These are phyloP conservation scores for Rotaria sp. DNA, from an alignment of 2,888 invertebrate genomes.

Conservation along the genomic window DNA sequence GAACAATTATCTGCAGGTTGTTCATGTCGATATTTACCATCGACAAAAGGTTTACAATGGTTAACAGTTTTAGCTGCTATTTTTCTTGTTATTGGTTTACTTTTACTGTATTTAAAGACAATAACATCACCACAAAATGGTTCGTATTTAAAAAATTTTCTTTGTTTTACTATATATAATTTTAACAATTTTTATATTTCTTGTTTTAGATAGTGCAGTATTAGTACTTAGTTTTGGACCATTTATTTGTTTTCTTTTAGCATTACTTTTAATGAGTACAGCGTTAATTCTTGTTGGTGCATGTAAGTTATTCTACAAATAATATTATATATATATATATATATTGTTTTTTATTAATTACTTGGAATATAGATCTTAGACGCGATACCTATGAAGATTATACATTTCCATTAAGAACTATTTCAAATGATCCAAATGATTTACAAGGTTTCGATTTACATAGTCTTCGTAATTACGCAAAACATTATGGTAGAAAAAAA, in stretches of 20 bases:
- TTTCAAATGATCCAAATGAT: not conserved
- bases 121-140: not conserved
- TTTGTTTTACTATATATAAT: not conserved
- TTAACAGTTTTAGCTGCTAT: not conserved
- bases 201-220: not conserved
- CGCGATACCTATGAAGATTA: slow-evolving; percentile 5
- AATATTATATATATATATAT: no score
- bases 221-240: not conserved
- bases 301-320: not conserved
- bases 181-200: not conserved
- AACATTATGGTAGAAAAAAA: not conserved
- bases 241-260: not conserved
- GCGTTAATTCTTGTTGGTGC: slow-evolving; percentile 14
- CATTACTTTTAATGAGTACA: not conserved
- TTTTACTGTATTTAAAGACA: not conserved
- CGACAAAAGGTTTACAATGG: slow-evolving; percentile 4
- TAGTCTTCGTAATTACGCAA: slow-evolving; percentile 4
- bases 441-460: not conserved
- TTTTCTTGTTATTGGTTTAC: not conserved
- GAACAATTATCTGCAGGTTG: not conserved
- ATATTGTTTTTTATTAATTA: no score
- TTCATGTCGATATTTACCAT: slow-evolving; percentile 22
- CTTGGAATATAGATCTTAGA: not conserved
- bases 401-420: not conserved
- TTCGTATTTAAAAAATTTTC: not conserved